Evolutionary conservation across 2,113 vertebrate genomes (phyloP).

Genomic region (Tricholaema leucomelas): DNA sequence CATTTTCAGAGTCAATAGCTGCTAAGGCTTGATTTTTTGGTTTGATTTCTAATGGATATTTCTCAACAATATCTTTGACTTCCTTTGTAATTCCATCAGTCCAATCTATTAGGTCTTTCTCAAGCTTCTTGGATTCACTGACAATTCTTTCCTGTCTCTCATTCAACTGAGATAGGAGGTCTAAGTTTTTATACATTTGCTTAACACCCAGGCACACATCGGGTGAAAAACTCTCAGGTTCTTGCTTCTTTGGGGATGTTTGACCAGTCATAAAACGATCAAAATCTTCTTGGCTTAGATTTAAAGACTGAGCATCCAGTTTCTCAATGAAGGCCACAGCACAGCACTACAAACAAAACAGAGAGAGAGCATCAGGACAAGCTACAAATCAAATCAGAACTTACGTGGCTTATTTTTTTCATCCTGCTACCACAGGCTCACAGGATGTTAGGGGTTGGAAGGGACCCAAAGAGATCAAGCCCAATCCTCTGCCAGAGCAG

Average conservation of each 20-base stretch:
- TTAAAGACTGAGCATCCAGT: slow-evolving; percentile 93
- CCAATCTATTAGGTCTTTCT: slow-evolving; percentile 90
- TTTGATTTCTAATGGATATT: slow-evolving; percentile 86
- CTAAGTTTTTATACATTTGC: slow-evolving; percentile 88
- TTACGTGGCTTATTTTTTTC: accelerated
- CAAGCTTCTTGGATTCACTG: slow-evolving; percentile 85
- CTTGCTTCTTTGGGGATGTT: slow-evolving; percentile 82
- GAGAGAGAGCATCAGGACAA: not conserved
- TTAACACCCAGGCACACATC: slow-evolving; percentile 81
- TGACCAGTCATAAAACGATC: slow-evolving; percentile 95
- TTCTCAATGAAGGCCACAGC: slow-evolving; percentile 97
- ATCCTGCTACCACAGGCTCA: not conserved
- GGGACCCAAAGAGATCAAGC: no score
- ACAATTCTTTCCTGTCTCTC: slow-evolving; percentile 86
- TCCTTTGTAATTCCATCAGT: slow-evolving; percentile 84
- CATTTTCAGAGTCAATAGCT: slow-evolving; percentile 90
- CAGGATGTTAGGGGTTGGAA: no score
- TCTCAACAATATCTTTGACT: slow-evolving; percentile 88
- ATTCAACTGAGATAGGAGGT: slow-evolving; percentile 84
- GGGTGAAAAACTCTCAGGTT: slow-evolving; percentile 77
- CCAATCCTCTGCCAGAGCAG: no score
- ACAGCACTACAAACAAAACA: slow-evolving; percentile 83
- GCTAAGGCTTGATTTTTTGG: slow-evolving; percentile 76
- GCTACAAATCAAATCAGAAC: not conserved
- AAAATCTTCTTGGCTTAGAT: slow-evolving; percentile 93